Conservation (phyloP, 2,113 vertebrate genomes). For the Zonotrichia leucophrys region DNA sequence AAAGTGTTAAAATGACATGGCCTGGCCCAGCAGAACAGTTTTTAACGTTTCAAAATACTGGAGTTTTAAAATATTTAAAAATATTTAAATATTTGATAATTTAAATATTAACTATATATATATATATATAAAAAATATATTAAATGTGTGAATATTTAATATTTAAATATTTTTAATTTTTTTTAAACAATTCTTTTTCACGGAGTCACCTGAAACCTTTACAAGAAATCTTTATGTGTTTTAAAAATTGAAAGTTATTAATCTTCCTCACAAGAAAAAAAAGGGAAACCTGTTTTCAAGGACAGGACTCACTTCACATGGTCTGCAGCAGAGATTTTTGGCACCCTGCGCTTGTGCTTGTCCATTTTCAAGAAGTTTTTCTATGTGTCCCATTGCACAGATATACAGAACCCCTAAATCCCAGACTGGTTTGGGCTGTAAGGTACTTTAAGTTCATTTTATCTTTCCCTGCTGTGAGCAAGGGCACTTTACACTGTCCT, state of each 20-base stretch:
- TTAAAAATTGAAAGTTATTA: neutral
- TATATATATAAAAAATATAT: neutral
- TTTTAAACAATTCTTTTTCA: neutral
- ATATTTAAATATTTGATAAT: neutral
- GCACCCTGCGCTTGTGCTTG: neutral
- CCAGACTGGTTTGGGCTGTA: neutral
- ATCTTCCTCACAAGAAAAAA: neutral
- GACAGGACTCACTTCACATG: neutral
- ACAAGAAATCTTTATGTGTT: neutral
- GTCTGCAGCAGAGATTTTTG: neutral
- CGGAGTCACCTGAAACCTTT: neutral
- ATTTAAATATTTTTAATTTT: too few relatives aligned
- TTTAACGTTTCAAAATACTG: neutral
- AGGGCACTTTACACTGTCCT: neutral
- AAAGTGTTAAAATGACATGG: neutral
- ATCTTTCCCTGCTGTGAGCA: neutral
- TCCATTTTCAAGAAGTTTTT: neutral
- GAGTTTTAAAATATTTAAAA: neutral
- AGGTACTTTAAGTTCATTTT: neutral
- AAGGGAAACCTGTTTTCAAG: neutral
- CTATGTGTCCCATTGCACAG: accelerated
- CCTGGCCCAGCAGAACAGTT: neutral
- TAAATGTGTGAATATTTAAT: neutral
- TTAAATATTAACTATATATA: neutral
- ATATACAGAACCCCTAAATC: neutral